Conservation (phyloP, 2,797 vertebrate genomes). For the Xenops minutus region DNA sequence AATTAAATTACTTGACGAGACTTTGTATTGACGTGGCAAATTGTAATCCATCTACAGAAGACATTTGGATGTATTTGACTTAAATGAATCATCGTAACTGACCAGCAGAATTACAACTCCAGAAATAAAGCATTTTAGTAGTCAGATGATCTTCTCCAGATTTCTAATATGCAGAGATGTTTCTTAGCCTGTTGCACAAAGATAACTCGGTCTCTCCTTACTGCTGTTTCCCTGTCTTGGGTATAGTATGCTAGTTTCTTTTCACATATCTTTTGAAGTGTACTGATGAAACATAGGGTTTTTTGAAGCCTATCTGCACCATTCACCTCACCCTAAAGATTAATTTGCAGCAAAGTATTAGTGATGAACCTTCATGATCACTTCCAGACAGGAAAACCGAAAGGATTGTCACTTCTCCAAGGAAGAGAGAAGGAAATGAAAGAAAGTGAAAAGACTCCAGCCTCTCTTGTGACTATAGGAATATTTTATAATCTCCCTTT, state of each 20-base stretch:
- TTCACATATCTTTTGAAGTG: background rate
- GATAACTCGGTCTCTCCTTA: background rate
- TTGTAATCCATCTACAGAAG: background rate
- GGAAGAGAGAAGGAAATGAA: background rate
- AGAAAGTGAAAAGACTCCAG: background rate
- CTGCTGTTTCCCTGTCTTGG: background rate
- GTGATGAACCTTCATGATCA: background rate
- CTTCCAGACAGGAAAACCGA: background rate
- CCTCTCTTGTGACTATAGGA: background rate
- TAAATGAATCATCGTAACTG: background rate
- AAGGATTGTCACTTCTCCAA: background rate
- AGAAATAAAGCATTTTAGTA: background rate
- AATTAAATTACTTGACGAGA: background rate
- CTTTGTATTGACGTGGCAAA: constrained; percentile 10
- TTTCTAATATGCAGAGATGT: background rate
- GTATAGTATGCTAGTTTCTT: background rate
- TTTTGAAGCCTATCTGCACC: background rate
- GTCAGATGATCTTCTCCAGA: background rate
- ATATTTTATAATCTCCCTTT: background rate
- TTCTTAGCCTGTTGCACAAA: background rate
- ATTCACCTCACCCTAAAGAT: background rate
- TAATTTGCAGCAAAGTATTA: background rate
- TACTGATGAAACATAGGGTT: background rate
- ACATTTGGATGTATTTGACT: constrained; percentile 5
- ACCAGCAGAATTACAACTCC: background rate